These are phyloP conservation scores for Coecobrya sp. DNA, from an alignment of 2,888 invertebrate species.

Conservation along the genomic window DNA sequence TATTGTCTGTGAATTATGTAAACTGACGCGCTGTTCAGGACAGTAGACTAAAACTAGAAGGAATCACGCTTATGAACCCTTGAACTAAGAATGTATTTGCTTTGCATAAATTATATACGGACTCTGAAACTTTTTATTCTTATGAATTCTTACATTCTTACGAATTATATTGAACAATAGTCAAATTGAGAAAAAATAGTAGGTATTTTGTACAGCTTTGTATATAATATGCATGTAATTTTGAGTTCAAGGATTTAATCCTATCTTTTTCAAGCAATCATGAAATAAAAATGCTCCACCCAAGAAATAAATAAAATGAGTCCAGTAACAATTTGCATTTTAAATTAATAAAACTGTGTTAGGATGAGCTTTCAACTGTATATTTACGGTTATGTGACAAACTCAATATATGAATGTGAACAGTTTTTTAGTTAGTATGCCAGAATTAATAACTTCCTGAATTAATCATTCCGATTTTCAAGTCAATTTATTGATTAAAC, in stretches of 20 bases:
- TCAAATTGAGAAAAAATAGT: neutral
- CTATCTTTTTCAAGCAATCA: neutral
- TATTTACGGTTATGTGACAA: too few relatives aligned
- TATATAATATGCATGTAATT: neutral
- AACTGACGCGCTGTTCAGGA: slow-evolving; percentile 47
- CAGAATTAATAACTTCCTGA: too few relatives aligned
- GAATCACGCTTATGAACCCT: slow-evolving; percentile 20
- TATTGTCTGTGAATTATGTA: neutral
- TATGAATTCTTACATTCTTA: neutral
- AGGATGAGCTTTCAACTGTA: too few relatives aligned
- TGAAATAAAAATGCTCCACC: slow-evolving; percentile 24
- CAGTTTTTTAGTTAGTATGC: too few relatives aligned
- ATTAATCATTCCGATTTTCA: too few relatives aligned
- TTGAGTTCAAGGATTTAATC: slow-evolving; percentile 31
- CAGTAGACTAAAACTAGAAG: neutral
- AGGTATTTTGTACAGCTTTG: neutral
- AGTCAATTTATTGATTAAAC: neutral
- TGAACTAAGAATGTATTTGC: neutral
- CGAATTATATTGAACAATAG: neutral
- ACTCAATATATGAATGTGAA: too few relatives aligned
- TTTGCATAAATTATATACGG: slow-evolving; percentile 25
- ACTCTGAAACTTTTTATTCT: neutral
- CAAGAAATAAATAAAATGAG: neutral
- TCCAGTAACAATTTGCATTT: too few relatives aligned
- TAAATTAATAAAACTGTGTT: too few relatives aligned